These are phyloP conservation scores for Erebia ligea DNA, from an alignment of 2,888 invertebrate genomes.

Conservation along the genomic window DNA sequence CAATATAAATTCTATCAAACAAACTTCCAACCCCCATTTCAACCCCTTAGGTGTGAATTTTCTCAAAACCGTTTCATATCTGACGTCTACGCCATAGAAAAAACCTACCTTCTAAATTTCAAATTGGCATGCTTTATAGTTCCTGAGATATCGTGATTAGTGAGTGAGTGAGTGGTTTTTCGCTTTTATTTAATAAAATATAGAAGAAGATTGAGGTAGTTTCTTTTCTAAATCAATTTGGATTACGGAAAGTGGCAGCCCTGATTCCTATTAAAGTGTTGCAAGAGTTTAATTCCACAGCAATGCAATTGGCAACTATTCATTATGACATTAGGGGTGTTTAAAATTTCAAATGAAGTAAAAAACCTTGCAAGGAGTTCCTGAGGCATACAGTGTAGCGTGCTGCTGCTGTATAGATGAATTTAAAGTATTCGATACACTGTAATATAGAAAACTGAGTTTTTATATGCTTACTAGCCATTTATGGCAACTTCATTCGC, in stretches of 20 bases:
- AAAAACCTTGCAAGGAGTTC: slow-evolving; percentile 13
- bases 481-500: no score
- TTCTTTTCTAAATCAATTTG: background rate
- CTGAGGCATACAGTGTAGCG: slow-evolving; percentile 2
- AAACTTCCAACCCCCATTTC: no score
- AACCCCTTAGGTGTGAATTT: no score
- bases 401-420: slow-evolving; percentile 13
- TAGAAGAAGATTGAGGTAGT: background rate
- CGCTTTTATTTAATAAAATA: no score
- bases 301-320: slow-evolving; percentile 14
- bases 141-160: no score
- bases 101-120: no score
- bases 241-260: background rate
- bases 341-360: slow-evolving; percentile 32
- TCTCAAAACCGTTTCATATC: no score
- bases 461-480: background rate
- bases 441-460: background rate
- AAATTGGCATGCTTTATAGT: no score
- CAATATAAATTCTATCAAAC: no score
- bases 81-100: no score
- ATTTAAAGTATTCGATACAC: background rate
- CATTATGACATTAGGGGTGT: slow-evolving; percentile 22
- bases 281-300: slow-evolving; percentile 11
- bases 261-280: slow-evolving; percentile 2
- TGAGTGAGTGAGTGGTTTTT: no score